Base-by-base conservation (phyloP, 2,888 invertebrate species). In the Rhodophaea formosa region DNA sequence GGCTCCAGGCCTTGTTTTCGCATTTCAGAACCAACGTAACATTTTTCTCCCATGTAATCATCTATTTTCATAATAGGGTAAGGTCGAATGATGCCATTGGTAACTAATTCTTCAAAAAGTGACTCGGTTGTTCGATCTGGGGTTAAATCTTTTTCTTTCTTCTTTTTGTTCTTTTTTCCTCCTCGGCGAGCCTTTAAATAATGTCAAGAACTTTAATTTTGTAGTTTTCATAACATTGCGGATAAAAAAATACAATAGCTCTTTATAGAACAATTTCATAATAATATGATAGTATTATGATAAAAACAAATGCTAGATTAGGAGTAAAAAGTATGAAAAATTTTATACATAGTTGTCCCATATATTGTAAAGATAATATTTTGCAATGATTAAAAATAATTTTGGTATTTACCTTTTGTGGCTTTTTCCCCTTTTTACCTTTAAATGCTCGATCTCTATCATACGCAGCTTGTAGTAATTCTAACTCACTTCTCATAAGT, bases 131-230 rank as follows among this genome's bases (percentile, higher is more conserved):
- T 96, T 78, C 98, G 93, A 76, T 98, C 98, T 0, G 96, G 96
- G 0, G 98, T 98, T 53, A 98, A 88, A 86, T 98, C 98, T 81
- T 98, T 98, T 75, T 98, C 97, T 82, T 97, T 97, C 82, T 97
- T 97, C 88, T 97, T 97, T 80, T 98, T 98, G 66, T 93, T 94
- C 75, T 98, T 98, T 72, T 98, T 98, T 0, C 96, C 96, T 29
- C 95, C 95, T 12, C 96, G 93, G 39, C 96, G 93, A 0, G 94
- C 92, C 86, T 96, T 12, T 55, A 55, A 23, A 30, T n/a, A 16
- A 46, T 45, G 39, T 3, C n/a, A 2, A 1, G 39, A 39, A 10
- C n/a, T 2, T 35, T 39, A 3, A 23, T 23, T 23, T 23, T 23
- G 23, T 23, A 3, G 23, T n/a, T n/a, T n/a, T n/a, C n/a, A n/a